These are phyloP conservation scores for Erebia aethiops DNA, from an alignment of 2,888 invertebrate species.

Conservation along the genomic window DNA sequence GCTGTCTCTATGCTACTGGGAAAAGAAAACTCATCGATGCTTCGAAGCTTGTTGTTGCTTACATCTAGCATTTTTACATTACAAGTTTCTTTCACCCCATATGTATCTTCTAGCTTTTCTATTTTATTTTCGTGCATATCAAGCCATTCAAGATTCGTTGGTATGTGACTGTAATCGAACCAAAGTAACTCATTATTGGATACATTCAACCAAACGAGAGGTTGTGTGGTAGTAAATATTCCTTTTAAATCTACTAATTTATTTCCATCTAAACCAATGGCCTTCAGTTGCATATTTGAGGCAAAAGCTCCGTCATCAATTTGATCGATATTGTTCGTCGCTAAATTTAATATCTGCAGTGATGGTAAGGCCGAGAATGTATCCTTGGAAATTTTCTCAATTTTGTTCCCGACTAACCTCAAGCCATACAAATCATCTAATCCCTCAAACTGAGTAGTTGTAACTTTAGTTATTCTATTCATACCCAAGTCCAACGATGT, in stretches of 20 bases:
- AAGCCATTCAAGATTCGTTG: constrained; percentile 89
- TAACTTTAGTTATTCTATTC: constrained; percentile 89
- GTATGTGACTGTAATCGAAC: constrained; percentile 92
- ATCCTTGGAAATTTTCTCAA: constrained; percentile 88
- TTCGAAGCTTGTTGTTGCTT: constrained; percentile 87
- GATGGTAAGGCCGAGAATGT: constrained; percentile 88
- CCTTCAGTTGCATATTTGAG: constrained; percentile 88
- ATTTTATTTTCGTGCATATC: constrained; percentile 92
- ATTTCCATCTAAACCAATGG: constrained; percentile 90
- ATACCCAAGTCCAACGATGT: constrained; percentile 91
- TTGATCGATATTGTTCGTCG: constrained; percentile 89
- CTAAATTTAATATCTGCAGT: constrained; percentile 90
- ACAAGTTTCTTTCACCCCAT: constrained; percentile 85
- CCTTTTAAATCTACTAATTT: constrained; percentile 90
- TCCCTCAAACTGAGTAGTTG: constrained; percentile 88
- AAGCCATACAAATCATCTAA: constrained; percentile 89
- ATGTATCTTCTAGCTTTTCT: constrained; percentile 88
- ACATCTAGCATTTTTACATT: constrained; percentile 90
- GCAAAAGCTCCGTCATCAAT: constrained; percentile 91
- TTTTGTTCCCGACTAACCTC: constrained; percentile 90
- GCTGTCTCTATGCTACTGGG: constrained; percentile 89
- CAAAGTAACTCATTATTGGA: constrained; percentile 90
- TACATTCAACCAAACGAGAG: constrained; percentile 91
- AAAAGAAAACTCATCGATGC: constrained; percentile 86
- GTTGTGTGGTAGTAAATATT: constrained; percentile 88